These are phyloP conservation scores for Bombylius major DNA, from an alignment of 2,888 invertebrate species.

Conservation along the genomic window DNA sequence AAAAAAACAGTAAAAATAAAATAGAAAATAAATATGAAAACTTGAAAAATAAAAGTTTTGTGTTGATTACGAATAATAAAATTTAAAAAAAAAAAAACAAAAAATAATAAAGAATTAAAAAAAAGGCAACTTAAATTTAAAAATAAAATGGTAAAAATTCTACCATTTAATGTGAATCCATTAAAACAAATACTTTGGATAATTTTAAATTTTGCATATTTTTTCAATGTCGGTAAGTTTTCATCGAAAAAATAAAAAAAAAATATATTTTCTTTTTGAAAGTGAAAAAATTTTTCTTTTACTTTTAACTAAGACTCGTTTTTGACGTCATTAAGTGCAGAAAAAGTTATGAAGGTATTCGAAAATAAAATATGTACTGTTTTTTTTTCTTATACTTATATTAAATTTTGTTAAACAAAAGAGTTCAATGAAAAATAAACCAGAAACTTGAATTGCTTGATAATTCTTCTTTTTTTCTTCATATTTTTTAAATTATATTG, in stretches of 20 bases:
- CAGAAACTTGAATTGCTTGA: neutral
- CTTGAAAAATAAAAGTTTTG: too few species aligned
- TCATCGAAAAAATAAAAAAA: constrained; percentile 1
- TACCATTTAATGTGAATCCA: neutral
- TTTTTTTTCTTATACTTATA: too few species aligned
- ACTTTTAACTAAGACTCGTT: too few species aligned
- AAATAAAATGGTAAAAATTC: neutral
- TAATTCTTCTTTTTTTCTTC: neutral
- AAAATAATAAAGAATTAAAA: neutral
- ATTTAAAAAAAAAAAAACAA: neutral
- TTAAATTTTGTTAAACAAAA: constrained; percentile 8
- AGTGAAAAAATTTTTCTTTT: too few species aligned
- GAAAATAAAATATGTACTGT: too few species aligned
- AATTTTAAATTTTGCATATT: neutral
- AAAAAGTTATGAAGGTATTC: too few species aligned
- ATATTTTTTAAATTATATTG: neutral
- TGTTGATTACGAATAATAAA: neutral
- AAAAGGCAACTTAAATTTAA: neutral
- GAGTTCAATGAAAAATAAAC: constrained; percentile 10
- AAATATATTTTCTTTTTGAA: neutral
- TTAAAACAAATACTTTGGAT: neutral
- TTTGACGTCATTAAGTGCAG: too few species aligned
- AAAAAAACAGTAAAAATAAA: too few species aligned
- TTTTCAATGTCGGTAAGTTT: constrained; percentile 5
- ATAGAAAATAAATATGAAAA: too few species aligned